Percentiles rank a stretch among this genome's conserved stretches.
These are phyloP conservation scores for Coelogynopora nodosa DNA, from an alignment of 2,888 invertebrate genomes.

Conservation along the genomic window DNA sequence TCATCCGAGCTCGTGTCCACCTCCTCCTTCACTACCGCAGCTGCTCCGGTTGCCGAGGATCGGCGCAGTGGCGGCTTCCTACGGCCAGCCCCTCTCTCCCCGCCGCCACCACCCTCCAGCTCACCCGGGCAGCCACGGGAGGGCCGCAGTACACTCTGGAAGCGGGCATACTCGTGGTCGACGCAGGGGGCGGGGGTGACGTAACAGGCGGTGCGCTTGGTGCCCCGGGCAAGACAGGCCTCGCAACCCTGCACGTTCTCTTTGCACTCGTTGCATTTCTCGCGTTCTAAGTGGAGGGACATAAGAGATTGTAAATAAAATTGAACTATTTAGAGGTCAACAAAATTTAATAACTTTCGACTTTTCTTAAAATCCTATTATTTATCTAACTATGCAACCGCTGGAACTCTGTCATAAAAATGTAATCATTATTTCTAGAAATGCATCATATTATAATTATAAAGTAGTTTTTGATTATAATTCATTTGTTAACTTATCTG, in stretches of 20 bases:
- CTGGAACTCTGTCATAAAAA: no score
- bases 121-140: neutral
- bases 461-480: no score
- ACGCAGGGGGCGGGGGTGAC: constrained; percentile 18
- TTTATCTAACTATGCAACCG: no score
- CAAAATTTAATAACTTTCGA: no score
- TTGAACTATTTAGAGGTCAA: no score
- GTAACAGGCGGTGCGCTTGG: neutral
- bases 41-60: neutral
- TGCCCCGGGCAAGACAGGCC: neutral
- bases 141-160: constrained; percentile 26
- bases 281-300: neutral
- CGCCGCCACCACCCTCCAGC: neutral
- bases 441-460: no score
- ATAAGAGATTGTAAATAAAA: no score
- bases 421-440: no score
- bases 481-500: no score
- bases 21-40: neutral
- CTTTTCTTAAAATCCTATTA: no score
- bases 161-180: constrained; percentile 39
- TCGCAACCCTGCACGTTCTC: constrained; percentile 13
- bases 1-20: neutral
- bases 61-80: neutral
- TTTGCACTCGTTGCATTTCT: constrained; percentile 15
- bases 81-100: neutral